Evolutionary conservation across 2,888 invertebrate species (phyloP), one percentile per base, ranked within the genome.

Genomic region (Xanthostigma xanthostigma): DNA sequence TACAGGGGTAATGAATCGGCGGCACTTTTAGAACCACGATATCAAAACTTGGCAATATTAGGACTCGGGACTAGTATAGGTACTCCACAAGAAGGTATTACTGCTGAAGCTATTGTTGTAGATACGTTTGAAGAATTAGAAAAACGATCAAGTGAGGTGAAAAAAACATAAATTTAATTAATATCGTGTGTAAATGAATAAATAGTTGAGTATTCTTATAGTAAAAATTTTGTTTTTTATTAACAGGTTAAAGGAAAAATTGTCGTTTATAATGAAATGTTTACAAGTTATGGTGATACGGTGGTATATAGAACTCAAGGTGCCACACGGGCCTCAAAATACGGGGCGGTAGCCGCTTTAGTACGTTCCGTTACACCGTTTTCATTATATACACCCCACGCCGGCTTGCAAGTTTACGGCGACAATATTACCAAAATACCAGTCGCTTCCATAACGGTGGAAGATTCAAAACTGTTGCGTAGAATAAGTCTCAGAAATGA

Each of bases 371-470:
- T 87, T 8, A 76, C 88, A 1, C 84, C 86, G 1, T 82, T 81
- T 60, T 89, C 88, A 0, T 74, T 89, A 38, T 73, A 81, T 56
- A 75, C 81, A 0, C 84, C 86, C 0, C 89, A 90, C 57, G 83
- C 89, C 0, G 89, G 90, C 2, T 70, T 73, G 62, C 81, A 82
- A 68, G 61, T 57, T 1, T 86, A 86, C 56, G 68, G 58, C 0
- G 68, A 71, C 2, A 73, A 70, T 51, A 69, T 79, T 0, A 67
- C 67, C 4, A 71, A 78, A 66, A 86, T 88, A 48, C 87, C 87
- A 8, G 73, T 78, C 0, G 85, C 83, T 38, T 79, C 78, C 50
- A 83, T 90, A 27, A 81, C 87, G 1, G 67, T 80, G 11, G 89
- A 89, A 69, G 86, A 89, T 65, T 85, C 89, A 3, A 75, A 78